Evolutionary conservation across 1,140 invertebrate species (phyloP).

Genomic region (Odontomachus brunneus): DNA sequence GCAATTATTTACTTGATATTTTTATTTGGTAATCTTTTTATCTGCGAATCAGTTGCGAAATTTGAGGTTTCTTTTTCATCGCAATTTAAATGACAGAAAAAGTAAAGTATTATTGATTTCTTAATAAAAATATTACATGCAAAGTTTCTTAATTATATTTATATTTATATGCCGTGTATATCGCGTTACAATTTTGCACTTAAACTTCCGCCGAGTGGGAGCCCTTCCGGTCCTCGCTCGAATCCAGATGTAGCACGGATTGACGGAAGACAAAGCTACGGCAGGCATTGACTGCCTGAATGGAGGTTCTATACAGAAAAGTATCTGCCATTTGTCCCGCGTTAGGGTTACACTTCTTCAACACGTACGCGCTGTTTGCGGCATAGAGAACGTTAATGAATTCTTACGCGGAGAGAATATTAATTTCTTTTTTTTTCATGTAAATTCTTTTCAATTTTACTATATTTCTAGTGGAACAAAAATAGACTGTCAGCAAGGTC

Average conservation of each 20-base stretch:
- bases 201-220: slow-evolving; percentile 14
- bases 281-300: slow-evolving; percentile 11
- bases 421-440: no score
- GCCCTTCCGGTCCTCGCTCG: not conserved
- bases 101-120: not conserved
- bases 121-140: not conserved
- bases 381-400: slow-evolving; percentile 47
- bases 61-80: no score
- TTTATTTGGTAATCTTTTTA: no score
- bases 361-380: slow-evolving; percentile 28
- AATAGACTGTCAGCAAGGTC: no score
- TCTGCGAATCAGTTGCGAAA: no score
- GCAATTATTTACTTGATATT: no score
- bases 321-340: slow-evolving; percentile 37
- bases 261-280: slow-evolving; percentile 48
- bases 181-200: slow-evolving; percentile 6
- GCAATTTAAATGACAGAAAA: no score
- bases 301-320: slow-evolving; percentile 34
- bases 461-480: no score
- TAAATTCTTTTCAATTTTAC: no score
- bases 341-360: slow-evolving; percentile 50
- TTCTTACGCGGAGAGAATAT: not conserved
- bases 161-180: not conserved
- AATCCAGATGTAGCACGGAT: slow-evolving; percentile 55
- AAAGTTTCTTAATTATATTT: not conserved